Conservation (phyloP, 30 jellyfish, hydroid and myxozoan species). For the Cassiopea andromeda region DNA sequence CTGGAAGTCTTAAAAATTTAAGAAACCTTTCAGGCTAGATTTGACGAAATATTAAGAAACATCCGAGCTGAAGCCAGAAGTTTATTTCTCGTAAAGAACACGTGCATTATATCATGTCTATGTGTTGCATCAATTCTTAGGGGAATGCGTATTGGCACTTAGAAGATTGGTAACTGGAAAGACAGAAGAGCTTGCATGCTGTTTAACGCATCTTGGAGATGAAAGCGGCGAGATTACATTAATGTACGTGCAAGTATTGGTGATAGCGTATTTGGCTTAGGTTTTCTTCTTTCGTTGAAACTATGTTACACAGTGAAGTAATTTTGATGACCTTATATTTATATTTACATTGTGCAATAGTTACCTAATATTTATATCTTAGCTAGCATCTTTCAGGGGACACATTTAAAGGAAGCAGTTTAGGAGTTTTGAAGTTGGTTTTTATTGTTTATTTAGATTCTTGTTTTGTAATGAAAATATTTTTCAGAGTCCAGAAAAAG, state of each 20-base stretch:
- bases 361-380: neutral
- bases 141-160: constrained; percentile 90
- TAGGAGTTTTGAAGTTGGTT: neutral
- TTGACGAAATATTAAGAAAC: too few relatives aligned
- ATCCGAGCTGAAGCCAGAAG: too few relatives aligned
- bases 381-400: neutral
- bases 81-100: too few relatives aligned
- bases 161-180: constrained; percentile 55
- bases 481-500: too few relatives aligned
- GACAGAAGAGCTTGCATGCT: constrained; percentile 38
- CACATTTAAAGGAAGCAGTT: too few relatives aligned
- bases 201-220: constrained; percentile 87
- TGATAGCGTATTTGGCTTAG: neutral
- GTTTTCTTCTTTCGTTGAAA: neutral
- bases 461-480: too few relatives aligned
- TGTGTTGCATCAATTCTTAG: constrained; percentile 12
- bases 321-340: too few relatives aligned
- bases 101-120: too few relatives aligned
- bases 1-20: too few relatives aligned
- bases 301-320: neutral
- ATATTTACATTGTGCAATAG: neutral
- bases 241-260: constrained; percentile 12
- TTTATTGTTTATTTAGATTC: neutral
- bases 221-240: constrained; percentile 84
- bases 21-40: too few relatives aligned